These are phyloP conservation scores for Tiliacea aurago DNA, from an alignment of 2,888 invertebrate species.

Conservation along the genomic window DNA sequence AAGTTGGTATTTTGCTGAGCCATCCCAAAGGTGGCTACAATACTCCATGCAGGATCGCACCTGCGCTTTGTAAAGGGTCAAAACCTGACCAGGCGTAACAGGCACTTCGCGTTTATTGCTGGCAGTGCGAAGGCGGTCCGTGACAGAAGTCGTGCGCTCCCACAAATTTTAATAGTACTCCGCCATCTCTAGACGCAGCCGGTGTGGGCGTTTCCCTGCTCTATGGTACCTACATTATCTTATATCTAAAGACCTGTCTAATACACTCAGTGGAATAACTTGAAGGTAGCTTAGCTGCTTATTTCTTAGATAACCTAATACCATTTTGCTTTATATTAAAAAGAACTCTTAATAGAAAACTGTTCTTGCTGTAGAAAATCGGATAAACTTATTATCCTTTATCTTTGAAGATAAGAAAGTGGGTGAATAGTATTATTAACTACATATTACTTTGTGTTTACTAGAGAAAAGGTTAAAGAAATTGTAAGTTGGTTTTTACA, in stretches of 20 bases:
- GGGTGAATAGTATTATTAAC: neutral
- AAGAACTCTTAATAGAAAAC: slow-evolving; percentile 31
- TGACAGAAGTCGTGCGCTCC: neutral
- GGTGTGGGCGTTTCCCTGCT: neutral
- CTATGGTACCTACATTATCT: slow-evolving; percentile 22
- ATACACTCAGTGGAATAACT: slow-evolving; percentile 39
- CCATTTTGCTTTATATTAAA: slow-evolving; percentile 14
- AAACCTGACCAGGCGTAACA: too few relatives aligned
- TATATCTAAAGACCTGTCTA: slow-evolving; percentile 41
- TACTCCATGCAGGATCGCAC: too few relatives aligned
- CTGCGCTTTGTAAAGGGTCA: too few relatives aligned
- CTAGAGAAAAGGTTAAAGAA: slow-evolving; percentile 1
- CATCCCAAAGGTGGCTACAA: too few relatives aligned
- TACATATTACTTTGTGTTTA: slow-evolving; percentile 13
- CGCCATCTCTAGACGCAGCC: neutral
- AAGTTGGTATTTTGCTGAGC: too few relatives aligned
- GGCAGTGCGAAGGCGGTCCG: neutral
- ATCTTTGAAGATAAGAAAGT: slow-evolving; percentile 11
- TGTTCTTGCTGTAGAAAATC: slow-evolving; percentile 12
- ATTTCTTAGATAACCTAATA: slow-evolving; percentile 27
- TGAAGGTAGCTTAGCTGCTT: slow-evolving; percentile 18
- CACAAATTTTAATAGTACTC: neutral
- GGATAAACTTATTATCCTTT: slow-evolving; percentile 8
- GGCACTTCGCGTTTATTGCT: too few relatives aligned
- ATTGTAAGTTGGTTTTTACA: too few relatives aligned